Evolutionary conservation across 2,113 vertebrate genomes (phyloP), one percentile per base, ranked within the genome.

Genomic region (Plotosus lineatus): DNA sequence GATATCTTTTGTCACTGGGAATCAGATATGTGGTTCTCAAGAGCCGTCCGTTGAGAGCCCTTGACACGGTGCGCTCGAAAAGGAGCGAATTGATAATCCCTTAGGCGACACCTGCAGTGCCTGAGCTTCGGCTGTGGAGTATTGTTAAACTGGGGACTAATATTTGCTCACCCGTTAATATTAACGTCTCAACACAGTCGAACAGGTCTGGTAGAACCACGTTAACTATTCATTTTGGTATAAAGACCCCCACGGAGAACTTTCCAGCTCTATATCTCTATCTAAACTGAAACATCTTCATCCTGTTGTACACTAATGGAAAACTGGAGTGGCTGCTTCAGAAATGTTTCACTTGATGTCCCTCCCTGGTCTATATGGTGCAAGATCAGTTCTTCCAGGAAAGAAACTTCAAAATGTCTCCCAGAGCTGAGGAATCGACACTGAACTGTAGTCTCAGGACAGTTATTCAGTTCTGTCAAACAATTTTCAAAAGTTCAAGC

Each of bases 1-100:
- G 80, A 55, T 71, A 26, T 83, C 33, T 83, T 82, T 78, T 75
- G 56, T 82, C 71, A 51, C 28, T 48, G 46, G 42, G 44, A 80
- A 80, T 83, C 38, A 58, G 53, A 82, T 60, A 65, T 72, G 74
- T 53, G 69, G 58, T 73, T 77, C 50, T 55, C 60, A 21, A 51
- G 76, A 75, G 56, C 28, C 19, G 36, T 53, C 82, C 73, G 50
- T 72, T 74, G 73, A 80, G 53, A 80, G 73, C 77, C 58, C 81
- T 85, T 31, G 55, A 31, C 77, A 66, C 58, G 33, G 33, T 33
- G n/a, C 60, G 53, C 74, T 56, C 40, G 50, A n/a, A 50, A 23
- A 40, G 55, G 48, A 40, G 3, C 7, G 28, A 55, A 74, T 65
- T 61, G 26, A 48, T 73, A 76, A 79, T 80, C 73, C 81, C 65